Evolutionary conservation across 2,888 invertebrate genomes (phyloP).

Genomic region (Hydrotaea diabolus): DNA sequence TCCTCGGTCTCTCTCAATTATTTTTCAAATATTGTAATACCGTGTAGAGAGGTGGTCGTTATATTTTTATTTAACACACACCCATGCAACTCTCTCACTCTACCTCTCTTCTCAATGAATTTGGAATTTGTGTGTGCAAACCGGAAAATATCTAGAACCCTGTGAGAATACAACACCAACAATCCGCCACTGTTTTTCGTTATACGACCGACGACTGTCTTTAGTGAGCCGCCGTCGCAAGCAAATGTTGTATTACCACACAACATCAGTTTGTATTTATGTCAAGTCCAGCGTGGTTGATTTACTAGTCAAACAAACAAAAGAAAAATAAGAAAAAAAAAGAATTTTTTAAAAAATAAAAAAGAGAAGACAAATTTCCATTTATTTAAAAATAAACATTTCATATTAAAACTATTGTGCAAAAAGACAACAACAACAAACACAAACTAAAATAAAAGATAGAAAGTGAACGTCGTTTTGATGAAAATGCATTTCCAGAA

Average conservation of each 20-base stretch:
- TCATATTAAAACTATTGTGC: conserved; percentile 49
- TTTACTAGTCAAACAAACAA: conserved; percentile 52
- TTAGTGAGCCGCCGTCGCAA: conserved; percentile 27
- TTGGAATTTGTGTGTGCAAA: conserved; percentile 44
- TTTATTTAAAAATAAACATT: conserved; percentile 32
- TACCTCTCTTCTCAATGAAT: neutral
- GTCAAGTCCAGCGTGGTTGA: conserved; percentile 68
- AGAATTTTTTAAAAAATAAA: neutral
- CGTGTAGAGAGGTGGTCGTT: conserved; percentile 10
- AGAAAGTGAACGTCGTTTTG: conserved; percentile 1
- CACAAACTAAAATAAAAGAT: conserved; percentile 10
- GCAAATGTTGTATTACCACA: conserved; percentile 58
- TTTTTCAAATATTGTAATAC: neutral
- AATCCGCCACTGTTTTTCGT: conserved; percentile 23
- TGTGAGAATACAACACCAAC: conserved; percentile 39
- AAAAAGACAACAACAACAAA: conserved; percentile 38
- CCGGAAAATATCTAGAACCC: conserved; percentile 48
- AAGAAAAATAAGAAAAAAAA: neutral
- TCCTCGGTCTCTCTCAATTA: neutral
- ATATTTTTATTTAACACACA: conserved; percentile 22
- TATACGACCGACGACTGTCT: conserved; percentile 40
- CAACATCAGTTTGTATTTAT: conserved; percentile 67
- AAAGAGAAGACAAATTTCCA: conserved; percentile 3
- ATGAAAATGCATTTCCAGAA: conserved; percentile 57
- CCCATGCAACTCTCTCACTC: conserved; percentile 7